These are phyloP conservation scores for Euphydryas editha DNA, from an alignment of 2,888 invertebrate genomes.

Conservation along the genomic window DNA sequence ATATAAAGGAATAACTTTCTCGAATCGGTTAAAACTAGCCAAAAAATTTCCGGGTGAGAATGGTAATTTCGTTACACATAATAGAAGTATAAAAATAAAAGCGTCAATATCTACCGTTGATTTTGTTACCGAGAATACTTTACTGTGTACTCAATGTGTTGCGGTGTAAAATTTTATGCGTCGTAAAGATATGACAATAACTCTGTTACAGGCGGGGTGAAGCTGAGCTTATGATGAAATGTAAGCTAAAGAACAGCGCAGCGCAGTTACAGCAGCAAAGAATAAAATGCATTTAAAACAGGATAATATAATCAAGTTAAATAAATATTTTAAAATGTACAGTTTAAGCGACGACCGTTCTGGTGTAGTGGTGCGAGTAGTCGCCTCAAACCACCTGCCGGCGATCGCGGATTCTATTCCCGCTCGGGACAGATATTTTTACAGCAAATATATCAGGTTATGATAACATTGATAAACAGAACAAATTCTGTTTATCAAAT, in stretches of 20 bases:
- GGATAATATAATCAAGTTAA: too few relatives aligned
- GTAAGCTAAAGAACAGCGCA: not conserved
- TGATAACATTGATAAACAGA: too few relatives aligned
- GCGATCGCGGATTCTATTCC: too few relatives aligned
- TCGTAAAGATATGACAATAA: slow-evolving; percentile 4
- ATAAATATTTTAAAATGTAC: too few relatives aligned
- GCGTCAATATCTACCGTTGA: not conserved
- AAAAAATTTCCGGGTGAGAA: not conserved
- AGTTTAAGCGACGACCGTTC: too few relatives aligned
- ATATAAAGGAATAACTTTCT: too few relatives aligned
- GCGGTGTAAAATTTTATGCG: slow-evolving; percentile 4
- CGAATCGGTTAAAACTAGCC: not conserved
- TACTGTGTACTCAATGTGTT: slow-evolving; percentile 1
- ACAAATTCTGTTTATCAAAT: too few relatives aligned
- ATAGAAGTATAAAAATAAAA: not conserved
- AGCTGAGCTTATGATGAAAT: not conserved
- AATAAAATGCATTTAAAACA: not conserved
- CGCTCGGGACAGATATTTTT: too few relatives aligned
- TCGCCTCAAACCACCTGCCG: too few relatives aligned
- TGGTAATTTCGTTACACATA: not conserved
- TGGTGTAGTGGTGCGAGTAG: too few relatives aligned
- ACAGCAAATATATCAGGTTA: too few relatives aligned
- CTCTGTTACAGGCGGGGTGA: not conserved
- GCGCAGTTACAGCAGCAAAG: not conserved
- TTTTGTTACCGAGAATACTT: not conserved